Base-by-base conservation (phyloP, 2,888 invertebrate genomes). In the Holacanthella duospinosa region DNA sequence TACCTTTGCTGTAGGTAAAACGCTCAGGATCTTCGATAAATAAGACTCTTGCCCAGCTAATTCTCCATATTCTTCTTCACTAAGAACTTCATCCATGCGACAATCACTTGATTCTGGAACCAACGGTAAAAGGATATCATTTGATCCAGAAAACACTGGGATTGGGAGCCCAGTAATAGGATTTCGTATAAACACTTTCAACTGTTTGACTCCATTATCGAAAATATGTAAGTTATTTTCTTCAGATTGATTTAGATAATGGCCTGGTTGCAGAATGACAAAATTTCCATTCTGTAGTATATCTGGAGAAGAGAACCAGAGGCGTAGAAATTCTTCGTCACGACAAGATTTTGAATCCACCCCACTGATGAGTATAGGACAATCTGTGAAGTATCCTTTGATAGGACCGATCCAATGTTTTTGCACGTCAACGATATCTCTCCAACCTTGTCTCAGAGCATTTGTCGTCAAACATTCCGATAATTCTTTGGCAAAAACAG, bases 391-490 rank as follows among this genome's bases (percentile, higher is more conserved):
- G 68, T 85, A 83, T 6, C 93, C 93, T 77, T 86, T 80, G 75
- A 91, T 91, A 68, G 88, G 83, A 0, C 93, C 93, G 73, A 94
- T 89, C 93, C 93, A 94, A 76, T 92, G 86, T 71, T 84, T 83
- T 77, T 94, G 93, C 65, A 93, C 77, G 75, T 88, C 87, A 58
- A 85, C 86, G 53, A 93, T 85, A 76, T 93, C 92, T 68, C 82
- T 82, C 93, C 93, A 93, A 75, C 89, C 87, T 73, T 83, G 82
- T 64, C 90, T 67, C 24, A 70, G 54, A 6, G 64, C 61, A 44
- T 65, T 67, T 16, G 70, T 66, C 9, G 64, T 53, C 6, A 73
- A 58, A 36, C 69, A 71, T 12, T 55, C 29, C 48, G 63, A 29
- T 62, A 86, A 79, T 71, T 80, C 80, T 80, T 88, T 83, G 1